Conservation (phyloP, 2,113 vertebrate species). For the Drymodes brunneopygia region DNA sequence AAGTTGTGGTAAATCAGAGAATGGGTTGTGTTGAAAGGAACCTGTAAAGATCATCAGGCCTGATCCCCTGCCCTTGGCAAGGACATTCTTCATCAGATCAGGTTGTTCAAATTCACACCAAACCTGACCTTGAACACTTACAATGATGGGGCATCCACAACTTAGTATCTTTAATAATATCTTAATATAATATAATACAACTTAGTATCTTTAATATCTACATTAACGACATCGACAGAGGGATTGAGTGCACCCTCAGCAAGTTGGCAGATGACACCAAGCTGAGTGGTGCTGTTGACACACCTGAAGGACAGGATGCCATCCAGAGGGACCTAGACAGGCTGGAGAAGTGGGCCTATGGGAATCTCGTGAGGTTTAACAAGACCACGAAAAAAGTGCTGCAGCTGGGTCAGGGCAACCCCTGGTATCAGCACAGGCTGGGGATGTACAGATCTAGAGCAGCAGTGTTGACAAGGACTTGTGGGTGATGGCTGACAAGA, state of each 20-base stretch:
- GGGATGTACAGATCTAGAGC: background rate
- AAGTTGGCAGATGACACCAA: background rate
- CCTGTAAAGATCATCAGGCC: background rate
- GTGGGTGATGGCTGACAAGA: background rate
- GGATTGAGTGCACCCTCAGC: background rate
- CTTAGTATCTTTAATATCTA: background rate
- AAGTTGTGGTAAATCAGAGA: background rate
- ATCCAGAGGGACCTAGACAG: background rate
- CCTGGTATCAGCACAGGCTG: background rate
- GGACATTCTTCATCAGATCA: background rate
- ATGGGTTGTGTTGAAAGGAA: background rate
- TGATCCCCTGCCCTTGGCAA: background rate
- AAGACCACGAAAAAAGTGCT: background rate
- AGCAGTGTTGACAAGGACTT: background rate
- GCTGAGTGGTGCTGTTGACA: background rate
- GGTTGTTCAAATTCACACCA: background rate
- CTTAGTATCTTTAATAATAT: background rate
- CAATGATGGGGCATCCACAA: background rate
- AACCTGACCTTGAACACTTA: background rate
- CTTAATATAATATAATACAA: background rate
- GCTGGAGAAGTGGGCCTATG: background rate
- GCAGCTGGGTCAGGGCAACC: background rate
- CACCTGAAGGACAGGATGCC: background rate
- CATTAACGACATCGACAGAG: rapidly evolving
- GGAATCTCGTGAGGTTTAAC: background rate